Evolutionary conservation across 2,113 vertebrate species (phyloP).

Genomic region (Myodes glareolus): DNA sequence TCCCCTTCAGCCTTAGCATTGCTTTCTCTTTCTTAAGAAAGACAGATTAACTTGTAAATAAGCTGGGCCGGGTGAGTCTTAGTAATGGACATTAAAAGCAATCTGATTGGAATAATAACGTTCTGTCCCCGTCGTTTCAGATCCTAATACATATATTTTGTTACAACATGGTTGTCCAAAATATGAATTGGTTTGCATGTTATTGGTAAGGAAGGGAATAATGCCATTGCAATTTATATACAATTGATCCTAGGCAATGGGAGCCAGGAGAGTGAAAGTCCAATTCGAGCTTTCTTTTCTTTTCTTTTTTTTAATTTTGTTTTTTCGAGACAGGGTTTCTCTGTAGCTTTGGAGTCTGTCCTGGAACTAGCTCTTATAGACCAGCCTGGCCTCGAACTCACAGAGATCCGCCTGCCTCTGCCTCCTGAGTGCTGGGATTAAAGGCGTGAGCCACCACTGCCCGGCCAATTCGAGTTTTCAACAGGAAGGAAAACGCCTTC

Average conservation of each 20-base stretch:
- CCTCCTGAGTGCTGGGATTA: too few relatives aligned
- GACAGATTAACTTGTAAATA: conserved; percentile 45
- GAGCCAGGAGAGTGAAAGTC: conserved; percentile 17
- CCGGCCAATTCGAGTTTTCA: not conserved
- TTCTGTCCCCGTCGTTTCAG: conserved; percentile 59
- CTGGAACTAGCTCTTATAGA: too few relatives aligned
- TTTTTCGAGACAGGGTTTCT: too few relatives aligned
- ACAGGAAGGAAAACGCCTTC: conserved; percentile 34
- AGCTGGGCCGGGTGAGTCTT: conserved; percentile 35
- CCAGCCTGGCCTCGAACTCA: too few relatives aligned
- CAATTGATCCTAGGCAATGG: conserved; percentile 51
- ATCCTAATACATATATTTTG: conserved; percentile 58
- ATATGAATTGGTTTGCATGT: conserved; percentile 38
- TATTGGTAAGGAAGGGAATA: conserved; percentile 62
- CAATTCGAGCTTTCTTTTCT: too few relatives aligned
- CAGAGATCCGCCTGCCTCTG: too few relatives aligned
- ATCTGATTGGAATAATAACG: conserved; percentile 46
- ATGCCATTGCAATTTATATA: conserved; percentile 61
- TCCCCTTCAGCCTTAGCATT: conserved; percentile 13
- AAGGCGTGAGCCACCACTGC: too few relatives aligned
- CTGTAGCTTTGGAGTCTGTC: too few relatives aligned
- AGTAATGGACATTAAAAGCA: conserved; percentile 51
- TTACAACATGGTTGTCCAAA: conserved; percentile 27
- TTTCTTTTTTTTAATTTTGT: too few relatives aligned
- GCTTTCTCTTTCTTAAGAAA: conserved; percentile 57